Percentiles rank a stretch among this genome's conserved stretches.
phyloP scores from a whole-genome alignment of 1,140 invertebrate species.

The Odontomachus brunneus region DNA sequence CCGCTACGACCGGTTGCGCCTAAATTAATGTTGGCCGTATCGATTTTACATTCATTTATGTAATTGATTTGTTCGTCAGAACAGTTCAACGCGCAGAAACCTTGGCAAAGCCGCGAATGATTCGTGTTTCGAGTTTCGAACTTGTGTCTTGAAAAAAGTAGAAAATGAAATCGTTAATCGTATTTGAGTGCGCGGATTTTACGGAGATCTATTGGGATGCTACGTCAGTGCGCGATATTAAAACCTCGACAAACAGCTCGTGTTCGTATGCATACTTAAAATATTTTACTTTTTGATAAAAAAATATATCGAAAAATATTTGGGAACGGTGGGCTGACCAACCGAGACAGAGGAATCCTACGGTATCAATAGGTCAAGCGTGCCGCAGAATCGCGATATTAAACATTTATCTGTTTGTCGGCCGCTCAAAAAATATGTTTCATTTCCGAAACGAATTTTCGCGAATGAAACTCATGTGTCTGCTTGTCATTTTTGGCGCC shows the following conservation, averaged over 20 bases:
- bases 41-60: constrained; percentile 52
- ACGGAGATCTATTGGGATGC: no score
- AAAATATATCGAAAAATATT: no score
- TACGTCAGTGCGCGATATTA: no score
- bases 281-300: neutral
- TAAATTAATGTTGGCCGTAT: constrained; percentile 52
- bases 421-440: constrained; percentile 14
- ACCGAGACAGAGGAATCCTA: neutral
- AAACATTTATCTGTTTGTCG: constrained; percentile 1
- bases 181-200: neutral
- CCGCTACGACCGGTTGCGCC: neutral
- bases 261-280: neutral
- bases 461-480: neutral
- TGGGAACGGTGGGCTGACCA: no score
- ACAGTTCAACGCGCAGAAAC: constrained; percentile 18
- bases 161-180: constrained; percentile 22
- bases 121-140: constrained; percentile 31
- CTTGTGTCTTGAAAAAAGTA: constrained; percentile 22
- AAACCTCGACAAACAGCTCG: neutral
- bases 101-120: constrained; percentile 10
- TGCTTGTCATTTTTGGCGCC: constrained; percentile 25
- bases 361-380: neutral
- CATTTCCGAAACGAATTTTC: neutral
- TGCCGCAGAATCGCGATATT: neutral
- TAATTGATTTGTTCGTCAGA: constrained; percentile 39